Evolutionary conservation across 2,113 vertebrate genomes (phyloP).

Genomic region (Hippocampus zosterae): DNA sequence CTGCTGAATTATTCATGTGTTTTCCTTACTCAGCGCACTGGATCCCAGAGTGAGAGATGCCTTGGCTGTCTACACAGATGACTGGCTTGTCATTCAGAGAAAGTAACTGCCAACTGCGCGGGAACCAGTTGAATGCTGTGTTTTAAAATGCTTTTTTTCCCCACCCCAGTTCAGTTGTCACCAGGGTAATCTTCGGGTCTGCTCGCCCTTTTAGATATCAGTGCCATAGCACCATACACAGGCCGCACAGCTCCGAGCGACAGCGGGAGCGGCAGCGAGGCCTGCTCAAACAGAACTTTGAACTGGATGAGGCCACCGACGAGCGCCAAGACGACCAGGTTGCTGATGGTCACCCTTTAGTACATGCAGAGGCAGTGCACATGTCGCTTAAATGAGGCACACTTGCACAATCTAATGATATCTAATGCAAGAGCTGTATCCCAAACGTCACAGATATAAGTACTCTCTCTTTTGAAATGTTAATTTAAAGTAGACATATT

Average conservation of each 20-base stretch:
- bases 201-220: conserved; percentile 72
- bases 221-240: conserved; percentile 73
- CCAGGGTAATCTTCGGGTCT: not conserved
- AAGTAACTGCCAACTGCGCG: conserved; percentile 71
- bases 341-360: not conserved
- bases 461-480: too few relatives aligned
- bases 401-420: not conserved
- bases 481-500: too few relatives aligned
- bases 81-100: conserved; percentile 86
- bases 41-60: conserved; percentile 83
- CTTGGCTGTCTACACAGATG: conserved; percentile 82
- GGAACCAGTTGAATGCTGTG: conserved; percentile 15
- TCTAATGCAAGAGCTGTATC: not conserved
- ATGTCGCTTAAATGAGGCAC: not conserved
- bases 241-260: conserved; percentile 74
- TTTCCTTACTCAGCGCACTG: conserved; percentile 72
- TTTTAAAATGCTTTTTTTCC: conserved; percentile 19
- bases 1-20: conserved; percentile 56
- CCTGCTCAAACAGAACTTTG: conserved; percentile 81
- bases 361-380: not conserved
- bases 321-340: conserved; percentile 83
- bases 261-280: conserved; percentile 81
- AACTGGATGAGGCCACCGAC: conserved; percentile 73
- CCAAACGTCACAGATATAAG: not conserved
- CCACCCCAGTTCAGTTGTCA: conserved; percentile 10